Evolutionary conservation across 2,797 vertebrate genomes (phyloP).

Genomic region (Sebastes ruberrimus): DNA sequence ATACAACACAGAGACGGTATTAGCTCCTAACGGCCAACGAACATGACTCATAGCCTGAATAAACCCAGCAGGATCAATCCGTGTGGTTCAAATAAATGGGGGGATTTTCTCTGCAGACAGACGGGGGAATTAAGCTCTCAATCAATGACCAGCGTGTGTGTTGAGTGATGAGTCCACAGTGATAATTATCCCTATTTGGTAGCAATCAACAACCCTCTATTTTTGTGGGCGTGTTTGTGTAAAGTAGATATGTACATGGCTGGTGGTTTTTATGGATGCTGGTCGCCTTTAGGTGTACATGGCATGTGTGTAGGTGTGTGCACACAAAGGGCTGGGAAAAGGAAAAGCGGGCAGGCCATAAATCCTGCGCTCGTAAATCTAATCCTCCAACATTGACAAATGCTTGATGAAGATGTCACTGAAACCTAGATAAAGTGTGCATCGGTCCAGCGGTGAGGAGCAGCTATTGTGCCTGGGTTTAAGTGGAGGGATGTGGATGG

Average conservation of each 20-base stretch:
- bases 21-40: conserved; percentile 50
- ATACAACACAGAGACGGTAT: conserved; percentile 50
- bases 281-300: conserved; percentile 14
- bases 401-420: conserved; percentile 85
- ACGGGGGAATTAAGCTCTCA: conserved; percentile 67
- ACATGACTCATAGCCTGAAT: conserved; percentile 65
- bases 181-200: conserved; percentile 65
- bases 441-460: conserved; percentile 64
- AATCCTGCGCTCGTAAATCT: conserved; percentile 82
- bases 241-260: conserved; percentile 7
- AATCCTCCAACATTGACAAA: conserved; percentile 82
- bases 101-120: conserved; percentile 69
- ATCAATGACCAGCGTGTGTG: conserved; percentile 66
- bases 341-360: conserved; percentile 60
- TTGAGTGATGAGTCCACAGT: conserved; percentile 52
- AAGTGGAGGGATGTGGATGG: conserved; percentile 46
- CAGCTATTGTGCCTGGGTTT: conserved; percentile 60
- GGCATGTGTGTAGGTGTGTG: conserved; percentile 12
- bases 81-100: conserved; percentile 62
- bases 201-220: conserved; percentile 41
- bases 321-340: conserved; percentile 10
- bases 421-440: conserved; percentile 81
- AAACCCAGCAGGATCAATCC: conserved; percentile 68
- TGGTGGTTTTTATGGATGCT: conserved; percentile 3
- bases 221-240: conserved; percentile 29